A percentile compares a stretch with the other conserved stretches of the same genome.
Conservation (phyloP, 2,888 invertebrate genomes). For the Odontocolon sp. region DNA sequence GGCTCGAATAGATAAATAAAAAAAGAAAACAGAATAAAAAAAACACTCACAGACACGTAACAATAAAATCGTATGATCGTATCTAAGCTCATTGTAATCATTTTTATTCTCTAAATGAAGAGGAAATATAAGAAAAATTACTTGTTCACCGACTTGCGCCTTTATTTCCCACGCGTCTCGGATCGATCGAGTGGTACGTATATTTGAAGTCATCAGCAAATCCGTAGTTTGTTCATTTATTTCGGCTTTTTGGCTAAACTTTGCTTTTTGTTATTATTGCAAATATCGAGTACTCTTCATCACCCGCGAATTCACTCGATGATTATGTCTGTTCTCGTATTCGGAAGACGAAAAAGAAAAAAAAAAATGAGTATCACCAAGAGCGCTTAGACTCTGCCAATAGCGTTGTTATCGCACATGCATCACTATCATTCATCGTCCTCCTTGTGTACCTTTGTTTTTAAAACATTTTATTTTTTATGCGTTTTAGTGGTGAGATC, state of each 20-base stretch:
- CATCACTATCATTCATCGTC: conserved; percentile 51
- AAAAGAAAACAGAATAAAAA: conserved; percentile 58
- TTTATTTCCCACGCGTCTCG: conserved; percentile 81
- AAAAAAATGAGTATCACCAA: conserved; percentile 18
- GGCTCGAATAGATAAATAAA: conserved; percentile 73
- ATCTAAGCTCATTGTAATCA: conserved; percentile 69
- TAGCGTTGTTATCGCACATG: conserved; percentile 49
- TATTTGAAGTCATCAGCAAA: conserved; percentile 62
- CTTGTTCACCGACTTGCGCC: conserved; percentile 80
- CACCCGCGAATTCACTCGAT: conserved; percentile 24
- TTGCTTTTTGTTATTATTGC: conserved; percentile 58
- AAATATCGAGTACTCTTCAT: conserved; percentile 44
- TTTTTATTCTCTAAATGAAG: conserved; percentile 62
- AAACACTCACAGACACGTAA: conserved; percentile 56
- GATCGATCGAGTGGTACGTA: conserved; percentile 81
- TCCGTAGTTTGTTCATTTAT: conserved; percentile 63
- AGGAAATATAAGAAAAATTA: conserved; percentile 73
- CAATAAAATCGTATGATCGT: conserved; percentile 60
- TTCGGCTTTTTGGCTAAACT: conserved; percentile 74
- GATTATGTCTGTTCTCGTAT: neutral
- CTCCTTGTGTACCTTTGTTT: conserved; percentile 30
- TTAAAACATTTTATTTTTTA: conserved; percentile 72
- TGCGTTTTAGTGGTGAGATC: conserved; percentile 82
- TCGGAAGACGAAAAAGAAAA: neutral
- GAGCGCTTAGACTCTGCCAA: conserved; percentile 47